These are phyloP conservation scores for Coreoperca whiteheadi DNA, from an alignment of 2,113 vertebrate species.

Conservation along the genomic window DNA sequence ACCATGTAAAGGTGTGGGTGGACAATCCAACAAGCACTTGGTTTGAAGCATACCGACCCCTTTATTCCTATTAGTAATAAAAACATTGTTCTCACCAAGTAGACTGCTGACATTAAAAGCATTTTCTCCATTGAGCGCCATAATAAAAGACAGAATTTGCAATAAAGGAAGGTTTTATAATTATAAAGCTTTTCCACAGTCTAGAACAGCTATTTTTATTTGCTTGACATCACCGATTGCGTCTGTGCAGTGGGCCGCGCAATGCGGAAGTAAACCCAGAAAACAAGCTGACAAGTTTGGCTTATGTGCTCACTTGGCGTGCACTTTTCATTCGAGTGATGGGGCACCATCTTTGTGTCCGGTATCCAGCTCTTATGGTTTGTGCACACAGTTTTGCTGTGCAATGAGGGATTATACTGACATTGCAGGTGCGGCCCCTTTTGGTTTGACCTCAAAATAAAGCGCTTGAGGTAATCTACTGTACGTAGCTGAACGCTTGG, in stretches of 20 bases:
- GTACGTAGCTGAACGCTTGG: neutral
- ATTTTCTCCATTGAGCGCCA: too few relatives aligned
- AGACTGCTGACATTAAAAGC: neutral
- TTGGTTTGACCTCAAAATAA: neutral
- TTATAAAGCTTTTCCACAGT: too few relatives aligned
- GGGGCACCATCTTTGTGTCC: neutral
- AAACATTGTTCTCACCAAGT: neutral
- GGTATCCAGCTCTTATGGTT: neutral
- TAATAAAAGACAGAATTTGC: too few relatives aligned
- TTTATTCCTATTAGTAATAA: neutral
- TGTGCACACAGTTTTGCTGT: neutral
- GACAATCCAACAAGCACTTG: neutral
- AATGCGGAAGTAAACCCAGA: neutral
- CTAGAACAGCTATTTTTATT: too few relatives aligned
- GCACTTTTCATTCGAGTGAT: neutral
- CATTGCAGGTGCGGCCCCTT: neutral
- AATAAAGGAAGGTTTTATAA: too few relatives aligned
- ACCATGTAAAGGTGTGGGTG: neutral
- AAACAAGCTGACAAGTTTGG: neutral
- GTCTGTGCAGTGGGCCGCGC: neutral
- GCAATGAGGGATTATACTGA: neutral
- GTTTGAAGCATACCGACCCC: neutral
- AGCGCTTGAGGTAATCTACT: neutral
- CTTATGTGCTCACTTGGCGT: neutral
- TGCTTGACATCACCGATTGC: neutral